These are phyloP conservation scores for Apoderus coryli DNA, from an alignment of 2,888 invertebrate genomes.

Conservation along the genomic window DNA sequence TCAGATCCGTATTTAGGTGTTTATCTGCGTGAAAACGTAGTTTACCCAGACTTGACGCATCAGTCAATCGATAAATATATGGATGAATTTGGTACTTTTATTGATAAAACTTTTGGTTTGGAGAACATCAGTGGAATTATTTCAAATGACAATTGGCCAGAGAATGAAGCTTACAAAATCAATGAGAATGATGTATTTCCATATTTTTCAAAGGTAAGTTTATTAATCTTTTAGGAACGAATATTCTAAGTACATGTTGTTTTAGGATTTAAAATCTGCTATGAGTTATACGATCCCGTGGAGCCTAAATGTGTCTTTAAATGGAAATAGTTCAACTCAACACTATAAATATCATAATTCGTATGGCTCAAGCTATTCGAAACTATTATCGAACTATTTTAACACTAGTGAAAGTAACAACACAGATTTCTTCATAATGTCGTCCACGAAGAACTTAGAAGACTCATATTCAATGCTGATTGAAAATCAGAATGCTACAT, in stretches of 20 bases:
- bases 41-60: conserved; percentile 27
- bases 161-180: conserved; percentile 28
- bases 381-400: conserved; percentile 16
- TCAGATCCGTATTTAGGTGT: conserved; percentile 20
- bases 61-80: conserved; percentile 20
- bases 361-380: conserved; percentile 37
- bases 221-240: too few relatives aligned
- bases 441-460: conserved; percentile 19
- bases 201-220: conserved; percentile 39
- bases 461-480: conserved; percentile 27
- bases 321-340: conserved; percentile 16
- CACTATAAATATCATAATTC: conserved; percentile 39
- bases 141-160: conserved; percentile 43
- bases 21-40: conserved; percentile 24
- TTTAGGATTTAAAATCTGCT: too few relatives aligned
- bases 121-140: conserved; percentile 32
- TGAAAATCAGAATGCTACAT: conserved; percentile 41
- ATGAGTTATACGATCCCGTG: conserved; percentile 38
- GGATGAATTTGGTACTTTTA: conserved; percentile 15
- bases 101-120: conserved; percentile 14
- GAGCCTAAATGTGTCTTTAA: conserved; percentile 28
- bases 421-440: conserved; percentile 17
- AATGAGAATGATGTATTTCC: conserved; percentile 30
- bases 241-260: too few relatives aligned
- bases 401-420: conserved; percentile 7